These are phyloP conservation scores for Syngnathus rostellatus DNA, from an alignment of 2,797 vertebrate genomes.

Conservation along the genomic window DNA sequence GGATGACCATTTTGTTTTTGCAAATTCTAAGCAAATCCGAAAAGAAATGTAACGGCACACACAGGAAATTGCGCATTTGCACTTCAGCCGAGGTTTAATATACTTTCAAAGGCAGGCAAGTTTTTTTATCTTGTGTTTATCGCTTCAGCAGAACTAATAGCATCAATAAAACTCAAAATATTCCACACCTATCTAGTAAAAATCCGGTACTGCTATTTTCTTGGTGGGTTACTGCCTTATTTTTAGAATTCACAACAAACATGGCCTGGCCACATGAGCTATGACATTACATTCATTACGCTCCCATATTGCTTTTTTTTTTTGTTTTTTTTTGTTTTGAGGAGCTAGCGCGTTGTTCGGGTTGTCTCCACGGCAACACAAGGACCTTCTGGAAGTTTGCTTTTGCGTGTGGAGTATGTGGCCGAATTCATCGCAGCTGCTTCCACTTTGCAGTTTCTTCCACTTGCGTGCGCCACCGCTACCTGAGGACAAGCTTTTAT, in stretches of 20 bases:
- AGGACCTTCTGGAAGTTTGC: neutral
- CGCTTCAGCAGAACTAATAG: neutral
- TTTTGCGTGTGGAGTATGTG: neutral
- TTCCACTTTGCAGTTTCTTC: neutral
- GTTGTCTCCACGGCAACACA: slow-evolving; percentile 1
- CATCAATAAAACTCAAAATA: neutral
- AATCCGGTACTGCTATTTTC: neutral
- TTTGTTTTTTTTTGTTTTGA: neutral
- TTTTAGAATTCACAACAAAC: neutral
- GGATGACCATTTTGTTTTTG: no score
- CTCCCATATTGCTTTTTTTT: neutral
- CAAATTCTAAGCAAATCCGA: neutral
- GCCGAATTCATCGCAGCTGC: neutral
- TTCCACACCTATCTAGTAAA: neutral
- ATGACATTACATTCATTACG: neutral
- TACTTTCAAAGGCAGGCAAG: neutral
- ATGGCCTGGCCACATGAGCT: neutral
- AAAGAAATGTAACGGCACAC: no score
- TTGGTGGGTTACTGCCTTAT: neutral
- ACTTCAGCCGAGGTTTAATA: neutral
- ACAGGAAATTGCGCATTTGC: no score
- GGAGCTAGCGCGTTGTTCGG: neutral
- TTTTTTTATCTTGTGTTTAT: neutral
- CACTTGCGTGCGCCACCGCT: neutral
- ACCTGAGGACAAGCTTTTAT: neutral